These are phyloP conservation scores for Pseudoips prasinana DNA, from an alignment of 2,888 invertebrate species.

Conservation along the genomic window DNA sequence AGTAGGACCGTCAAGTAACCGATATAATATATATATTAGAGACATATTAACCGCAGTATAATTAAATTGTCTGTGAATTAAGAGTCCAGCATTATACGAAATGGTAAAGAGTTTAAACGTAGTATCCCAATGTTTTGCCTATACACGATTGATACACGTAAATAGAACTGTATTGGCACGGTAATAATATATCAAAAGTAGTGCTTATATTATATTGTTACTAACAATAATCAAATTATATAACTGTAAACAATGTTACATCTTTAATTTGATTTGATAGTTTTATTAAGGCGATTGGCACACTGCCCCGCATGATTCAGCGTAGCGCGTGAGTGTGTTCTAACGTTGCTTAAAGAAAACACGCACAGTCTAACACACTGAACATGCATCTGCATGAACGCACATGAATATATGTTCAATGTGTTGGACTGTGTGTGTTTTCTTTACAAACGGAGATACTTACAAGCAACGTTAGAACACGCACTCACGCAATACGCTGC, in stretches of 20 bases:
- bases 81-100: slow-evolving; percentile 17
- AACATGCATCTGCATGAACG: no score
- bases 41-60: slow-evolving; percentile 13
- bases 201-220: slow-evolving; percentile 31
- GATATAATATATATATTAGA: slow-evolving; percentile 13
- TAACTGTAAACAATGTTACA: slow-evolving; percentile 15
- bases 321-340: no score
- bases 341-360: no score
- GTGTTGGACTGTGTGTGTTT: no score
- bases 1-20: slow-evolving; percentile 13
- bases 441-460: no score
- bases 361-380: no score
- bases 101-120: slow-evolving; percentile 21
- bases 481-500: no score
- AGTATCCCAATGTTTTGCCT: slow-evolving; percentile 24
- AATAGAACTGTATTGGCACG: slow-evolving; percentile 41
- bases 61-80: slow-evolving; percentile 13
- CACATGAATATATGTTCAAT: no score
- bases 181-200: slow-evolving; percentile 33
- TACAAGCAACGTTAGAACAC: no score
- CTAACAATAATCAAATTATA: slow-evolving; percentile 13
- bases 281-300: no score
- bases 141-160: slow-evolving; percentile 26
- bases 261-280: slow-evolving; percentile 5
- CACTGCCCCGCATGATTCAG: no score